Evolutionary conservation across 2,797 vertebrate species (phyloP).

Genomic region (Amazona finschi): DNA sequence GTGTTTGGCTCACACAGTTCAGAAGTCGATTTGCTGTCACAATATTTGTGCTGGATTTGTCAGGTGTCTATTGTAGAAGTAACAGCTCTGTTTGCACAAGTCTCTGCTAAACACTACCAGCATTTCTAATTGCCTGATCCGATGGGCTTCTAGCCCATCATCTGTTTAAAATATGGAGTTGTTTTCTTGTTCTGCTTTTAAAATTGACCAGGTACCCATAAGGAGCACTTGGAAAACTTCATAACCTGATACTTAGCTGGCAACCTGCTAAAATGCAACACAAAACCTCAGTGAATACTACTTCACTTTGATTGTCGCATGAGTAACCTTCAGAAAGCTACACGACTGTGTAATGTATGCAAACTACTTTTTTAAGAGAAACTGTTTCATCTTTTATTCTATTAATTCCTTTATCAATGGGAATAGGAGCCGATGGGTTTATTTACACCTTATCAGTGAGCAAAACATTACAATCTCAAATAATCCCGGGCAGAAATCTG

Average conservation of each 20-base stretch:
- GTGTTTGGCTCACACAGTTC: not conserved
- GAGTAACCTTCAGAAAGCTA: not conserved
- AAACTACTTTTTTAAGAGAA: not conserved
- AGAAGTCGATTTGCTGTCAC: slow-evolving; percentile 22
- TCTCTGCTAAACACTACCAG: not conserved
- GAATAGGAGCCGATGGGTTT: slow-evolving; percentile 17
- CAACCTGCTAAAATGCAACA: not conserved
- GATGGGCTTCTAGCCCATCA: not conserved
- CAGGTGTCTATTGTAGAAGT: not conserved
- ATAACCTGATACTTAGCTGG: not conserved
- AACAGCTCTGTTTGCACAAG: slow-evolving; percentile 43
- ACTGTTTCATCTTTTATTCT: slow-evolving; percentile 17
- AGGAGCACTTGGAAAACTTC: not conserved
- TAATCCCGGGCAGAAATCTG: not conserved
- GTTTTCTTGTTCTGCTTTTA: not conserved
- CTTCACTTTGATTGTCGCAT: not conserved
- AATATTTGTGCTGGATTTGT: slow-evolving; percentile 47
- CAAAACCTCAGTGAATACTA: not conserved
- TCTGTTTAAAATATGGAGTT: not conserved
- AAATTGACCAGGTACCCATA: not conserved
- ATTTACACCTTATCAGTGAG: slow-evolving; percentile 12
- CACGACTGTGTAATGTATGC: not conserved
- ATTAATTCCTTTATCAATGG: slow-evolving; percentile 39
- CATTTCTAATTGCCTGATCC: not conserved
- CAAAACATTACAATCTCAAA: slow-evolving; percentile 21